phyloP scores from a whole-genome alignment of 2,113 vertebrate genomes.

The Apteryx mantelli region DNA sequence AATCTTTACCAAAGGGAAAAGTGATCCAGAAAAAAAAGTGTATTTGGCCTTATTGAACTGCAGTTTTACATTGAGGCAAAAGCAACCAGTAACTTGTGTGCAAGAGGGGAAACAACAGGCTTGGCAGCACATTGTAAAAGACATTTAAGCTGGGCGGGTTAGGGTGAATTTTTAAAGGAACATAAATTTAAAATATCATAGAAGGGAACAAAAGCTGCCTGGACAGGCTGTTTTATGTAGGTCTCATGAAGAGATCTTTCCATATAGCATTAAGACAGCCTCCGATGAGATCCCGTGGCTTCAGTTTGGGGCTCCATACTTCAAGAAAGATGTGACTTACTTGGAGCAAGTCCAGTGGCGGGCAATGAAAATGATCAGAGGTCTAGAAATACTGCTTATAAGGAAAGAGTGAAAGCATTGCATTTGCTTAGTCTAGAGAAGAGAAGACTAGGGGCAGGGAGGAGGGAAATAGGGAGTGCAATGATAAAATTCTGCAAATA shows the following conservation, averaged over 20 bases:
- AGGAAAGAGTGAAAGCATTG: neutral
- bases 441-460: neutral
- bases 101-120: neutral
- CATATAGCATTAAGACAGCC: neutral
- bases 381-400: neutral
- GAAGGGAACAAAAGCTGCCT: neutral
- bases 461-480: neutral
- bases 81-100: neutral
- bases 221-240: neutral
- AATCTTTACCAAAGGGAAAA: neutral
- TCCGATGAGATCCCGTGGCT: neutral
- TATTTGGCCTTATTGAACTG: neutral
- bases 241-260: neutral
- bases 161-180: neutral
- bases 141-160: neutral
- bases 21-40: neutral
- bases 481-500: neutral
- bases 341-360: neutral
- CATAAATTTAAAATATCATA: neutral
- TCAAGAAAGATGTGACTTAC: neutral
- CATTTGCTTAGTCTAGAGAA: neutral
- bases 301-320: neutral
- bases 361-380: rapidly evolving
- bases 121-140: neutral
- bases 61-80: neutral